Evolutionary conservation across 2,113 vertebrate species (phyloP).

Genomic region (Muscicapa adusta): DNA sequence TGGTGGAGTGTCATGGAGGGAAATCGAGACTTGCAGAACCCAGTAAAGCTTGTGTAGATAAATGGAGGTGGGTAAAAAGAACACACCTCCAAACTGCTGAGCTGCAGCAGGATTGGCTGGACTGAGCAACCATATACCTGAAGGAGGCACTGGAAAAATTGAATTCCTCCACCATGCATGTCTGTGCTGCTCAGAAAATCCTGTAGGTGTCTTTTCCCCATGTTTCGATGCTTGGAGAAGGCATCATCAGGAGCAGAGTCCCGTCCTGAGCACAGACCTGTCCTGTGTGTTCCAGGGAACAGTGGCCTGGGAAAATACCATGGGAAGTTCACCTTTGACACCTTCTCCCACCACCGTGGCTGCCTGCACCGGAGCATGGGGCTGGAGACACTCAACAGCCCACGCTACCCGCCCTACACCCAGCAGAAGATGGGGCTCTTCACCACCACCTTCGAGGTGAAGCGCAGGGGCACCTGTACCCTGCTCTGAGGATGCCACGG

Average conservation of each 20-base stretch:
- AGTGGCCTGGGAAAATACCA: constrained; percentile 87
- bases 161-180: accelerated
- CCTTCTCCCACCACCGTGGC: constrained; percentile 79
- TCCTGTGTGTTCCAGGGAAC: constrained; percentile 64
- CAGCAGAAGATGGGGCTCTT: constrained; percentile 71
- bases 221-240: not conserved
- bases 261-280: accelerated
- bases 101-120: not conserved
- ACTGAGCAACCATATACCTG: not conserved
- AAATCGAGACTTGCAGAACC: not conserved
- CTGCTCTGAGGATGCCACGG: constrained; percentile 7
- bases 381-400: constrained; percentile 77
- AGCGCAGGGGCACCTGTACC: constrained; percentile 55
- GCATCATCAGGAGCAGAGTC: not conserved
- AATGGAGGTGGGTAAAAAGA: not conserved
- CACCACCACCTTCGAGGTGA: constrained; percentile 52
- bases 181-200: not conserved
- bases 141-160: not conserved
- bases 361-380: constrained; percentile 79
- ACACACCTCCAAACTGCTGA: not conserved
- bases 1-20: accelerated
- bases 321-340: constrained; percentile 85
- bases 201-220: not conserved
- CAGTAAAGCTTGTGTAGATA: not conserved
- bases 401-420: constrained; percentile 86